Evolutionary conservation across 1,140 invertebrate genomes (phyloP).

Genomic region (Ostrea denselamellosa): DNA sequence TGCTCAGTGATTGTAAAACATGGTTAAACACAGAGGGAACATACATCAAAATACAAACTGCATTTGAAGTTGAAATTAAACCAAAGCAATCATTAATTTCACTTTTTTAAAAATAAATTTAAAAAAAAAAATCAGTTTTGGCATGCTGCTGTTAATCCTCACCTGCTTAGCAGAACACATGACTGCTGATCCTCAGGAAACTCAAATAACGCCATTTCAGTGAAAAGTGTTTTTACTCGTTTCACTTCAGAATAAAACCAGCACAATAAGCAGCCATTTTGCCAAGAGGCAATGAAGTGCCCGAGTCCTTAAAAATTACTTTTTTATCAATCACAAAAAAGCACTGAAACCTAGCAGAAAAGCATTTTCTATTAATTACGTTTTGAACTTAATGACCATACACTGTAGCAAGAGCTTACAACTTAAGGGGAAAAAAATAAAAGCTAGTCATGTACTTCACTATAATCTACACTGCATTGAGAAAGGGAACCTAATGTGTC

Average conservation of each 20-base stretch:
- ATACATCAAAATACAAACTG: too few relatives aligned
- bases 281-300: not conserved
- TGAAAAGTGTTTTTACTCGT: not conserved
- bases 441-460: not conserved
- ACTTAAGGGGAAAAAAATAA: constrained; percentile 16
- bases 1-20: too few relatives aligned
- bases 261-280: constrained; percentile 2
- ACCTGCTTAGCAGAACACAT: not conserved
- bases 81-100: too few relatives aligned
- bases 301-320: not conserved
- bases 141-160: not conserved
- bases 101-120: too few relatives aligned
- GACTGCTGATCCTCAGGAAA: not conserved
- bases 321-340: constrained; percentile 10
- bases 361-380: constrained; percentile 11
- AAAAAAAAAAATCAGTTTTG: not conserved
- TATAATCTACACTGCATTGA: constrained; percentile 1
- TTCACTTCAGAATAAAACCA: not conserved
- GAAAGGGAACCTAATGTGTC: constrained; percentile 18
- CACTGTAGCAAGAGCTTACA: not conserved
- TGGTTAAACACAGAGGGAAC: too few relatives aligned
- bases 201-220: not conserved
- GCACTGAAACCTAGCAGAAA: not conserved
- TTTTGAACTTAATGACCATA: not conserved
- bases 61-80: too few relatives aligned